Conservation (phyloP, 2,797 vertebrate genomes). For the Paratrypauchen microcephalus region DNA sequence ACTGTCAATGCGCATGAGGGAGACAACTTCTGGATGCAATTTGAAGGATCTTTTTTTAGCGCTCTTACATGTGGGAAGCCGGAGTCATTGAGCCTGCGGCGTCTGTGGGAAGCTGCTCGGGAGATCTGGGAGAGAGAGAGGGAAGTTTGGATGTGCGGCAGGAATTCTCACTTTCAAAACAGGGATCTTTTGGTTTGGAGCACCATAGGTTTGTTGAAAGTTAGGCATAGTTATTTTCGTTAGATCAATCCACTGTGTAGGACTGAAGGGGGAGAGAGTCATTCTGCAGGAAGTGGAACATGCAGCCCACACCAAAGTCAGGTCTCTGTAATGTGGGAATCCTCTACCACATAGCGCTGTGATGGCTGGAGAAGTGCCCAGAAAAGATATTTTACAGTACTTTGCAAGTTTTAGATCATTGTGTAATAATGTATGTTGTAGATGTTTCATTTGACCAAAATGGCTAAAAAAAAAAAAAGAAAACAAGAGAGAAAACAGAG, state of each 20-base stretch:
- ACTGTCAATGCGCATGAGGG: constrained; percentile 47
- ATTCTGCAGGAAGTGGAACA: constrained; percentile 79
- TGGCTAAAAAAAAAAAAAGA: background rate
- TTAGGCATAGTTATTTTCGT: constrained; percentile 75
- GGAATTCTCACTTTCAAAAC: constrained; percentile 73
- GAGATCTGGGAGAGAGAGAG: constrained; percentile 57
- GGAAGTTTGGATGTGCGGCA: constrained; percentile 66
- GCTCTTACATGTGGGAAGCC: constrained; percentile 84
- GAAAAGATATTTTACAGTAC: constrained; percentile 53
- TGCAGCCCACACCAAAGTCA: constrained; percentile 71
- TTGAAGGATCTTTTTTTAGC: constrained; percentile 83
- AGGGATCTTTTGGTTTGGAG: constrained; percentile 48
- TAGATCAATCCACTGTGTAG: constrained; percentile 75
- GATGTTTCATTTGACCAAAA: background rate
- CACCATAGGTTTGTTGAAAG: constrained; percentile 71
- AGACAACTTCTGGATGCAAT: constrained; percentile 82
- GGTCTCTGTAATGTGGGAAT: constrained; percentile 78
- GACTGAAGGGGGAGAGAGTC: constrained; percentile 65
- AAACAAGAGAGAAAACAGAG: background rate
- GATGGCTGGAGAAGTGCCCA: constrained; percentile 63
- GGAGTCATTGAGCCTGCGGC: constrained; percentile 70
- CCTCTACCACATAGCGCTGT: constrained; percentile 66
- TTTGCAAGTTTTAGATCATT: background rate
- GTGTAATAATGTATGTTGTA: too few relatives aligned
- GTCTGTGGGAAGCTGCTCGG: constrained; percentile 72